Conservation (phyloP, 1,140 invertebrate genomes). For the Orius laevigatus region DNA sequence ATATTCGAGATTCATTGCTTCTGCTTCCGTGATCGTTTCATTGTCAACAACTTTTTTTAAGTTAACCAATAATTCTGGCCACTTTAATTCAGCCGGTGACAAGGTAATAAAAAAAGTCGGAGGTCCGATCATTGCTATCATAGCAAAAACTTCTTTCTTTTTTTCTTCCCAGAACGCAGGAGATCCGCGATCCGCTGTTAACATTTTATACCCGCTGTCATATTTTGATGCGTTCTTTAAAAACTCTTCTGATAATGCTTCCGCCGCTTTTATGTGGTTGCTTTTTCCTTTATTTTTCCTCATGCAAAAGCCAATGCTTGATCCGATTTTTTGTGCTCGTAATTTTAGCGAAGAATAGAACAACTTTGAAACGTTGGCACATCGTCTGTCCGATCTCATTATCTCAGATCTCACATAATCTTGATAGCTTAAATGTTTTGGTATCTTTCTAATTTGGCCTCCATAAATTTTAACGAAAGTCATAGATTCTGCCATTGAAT, state of each 20-base stretch:
- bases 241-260: neutral
- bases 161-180: constrained; percentile 9
- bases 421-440: too few relatives aligned
- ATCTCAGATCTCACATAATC: too few relatives aligned
- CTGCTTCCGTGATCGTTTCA: neutral
- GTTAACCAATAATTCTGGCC: neutral
- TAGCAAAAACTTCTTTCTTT: constrained; percentile 9
- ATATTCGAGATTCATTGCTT: neutral
- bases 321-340: neutral
- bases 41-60: neutral
- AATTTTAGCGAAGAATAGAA: neutral
- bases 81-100: neutral
- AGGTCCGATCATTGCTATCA: constrained; percentile 2
- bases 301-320: neutral
- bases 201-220: constrained; percentile 4
- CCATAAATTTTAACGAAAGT: too few relatives aligned
- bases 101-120: constrained; percentile 6
- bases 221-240: neutral
- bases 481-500: too few relatives aligned
- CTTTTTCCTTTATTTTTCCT: neutral
- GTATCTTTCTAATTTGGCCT: too few relatives aligned
- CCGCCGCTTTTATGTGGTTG: neutral
- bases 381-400: neutral
- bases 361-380: neutral
- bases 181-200: neutral